A percentile compares a stretch with the other conserved stretches of the same genome.
Evolutionary conservation across 2,113 vertebrate genomes (phyloP).

Genomic region (Anseranas semipalmata): DNA sequence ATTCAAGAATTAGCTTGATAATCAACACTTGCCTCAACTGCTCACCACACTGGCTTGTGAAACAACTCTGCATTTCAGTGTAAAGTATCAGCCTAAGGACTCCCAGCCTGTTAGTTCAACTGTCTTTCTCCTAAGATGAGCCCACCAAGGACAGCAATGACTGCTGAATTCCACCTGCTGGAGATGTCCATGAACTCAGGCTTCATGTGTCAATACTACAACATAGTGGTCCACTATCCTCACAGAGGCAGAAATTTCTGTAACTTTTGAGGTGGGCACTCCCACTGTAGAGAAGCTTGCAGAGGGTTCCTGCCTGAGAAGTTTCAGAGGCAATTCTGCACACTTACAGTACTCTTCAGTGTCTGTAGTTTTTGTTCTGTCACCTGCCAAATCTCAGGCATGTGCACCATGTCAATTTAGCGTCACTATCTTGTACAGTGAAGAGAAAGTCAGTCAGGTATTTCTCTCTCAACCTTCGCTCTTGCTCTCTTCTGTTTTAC

Average conservation of each 20-base stretch:
- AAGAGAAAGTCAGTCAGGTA: neutral
- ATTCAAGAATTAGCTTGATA: neutral
- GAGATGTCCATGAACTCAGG: fast-evolving
- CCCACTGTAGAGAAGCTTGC: fast-evolving
- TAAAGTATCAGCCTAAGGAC: neutral
- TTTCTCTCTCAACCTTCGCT: neutral
- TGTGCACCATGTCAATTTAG: fast-evolving
- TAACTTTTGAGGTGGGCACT: neutral
- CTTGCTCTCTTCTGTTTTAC: neutral
- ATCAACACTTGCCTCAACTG: neutral
- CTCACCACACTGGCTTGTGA: neutral
- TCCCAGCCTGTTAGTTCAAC: neutral
- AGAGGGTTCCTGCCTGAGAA: neutral
- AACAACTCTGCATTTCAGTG: neutral
- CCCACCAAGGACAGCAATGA: neutral
- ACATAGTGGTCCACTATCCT: neutral
- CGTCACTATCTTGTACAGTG: neutral
- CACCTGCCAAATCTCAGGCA: neutral
- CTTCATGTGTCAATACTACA: neutral
- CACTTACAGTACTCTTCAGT: neutral
- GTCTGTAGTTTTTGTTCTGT: neutral
- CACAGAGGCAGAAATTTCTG: neutral
- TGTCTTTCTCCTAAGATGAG: neutral
- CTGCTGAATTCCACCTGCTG: neutral
- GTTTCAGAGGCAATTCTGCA: neutral